Percentiles rank a stretch among this genome's conserved stretches.
These are phyloP conservation scores for Procavia capensis DNA, from an alignment of 2,113 vertebrate species.

Conservation along the genomic window DNA sequence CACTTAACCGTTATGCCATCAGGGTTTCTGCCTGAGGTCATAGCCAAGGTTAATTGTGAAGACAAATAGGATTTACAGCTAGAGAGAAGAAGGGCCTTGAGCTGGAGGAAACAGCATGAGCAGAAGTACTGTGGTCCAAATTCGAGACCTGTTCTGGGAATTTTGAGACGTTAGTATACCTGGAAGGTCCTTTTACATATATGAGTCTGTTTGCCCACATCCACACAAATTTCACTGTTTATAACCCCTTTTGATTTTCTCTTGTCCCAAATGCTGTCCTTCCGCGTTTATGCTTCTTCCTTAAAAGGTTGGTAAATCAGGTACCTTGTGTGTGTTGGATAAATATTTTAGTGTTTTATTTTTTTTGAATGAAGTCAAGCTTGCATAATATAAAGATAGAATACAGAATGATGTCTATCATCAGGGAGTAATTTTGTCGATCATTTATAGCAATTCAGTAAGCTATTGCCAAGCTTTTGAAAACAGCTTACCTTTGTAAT, in stretches of 20 bases:
- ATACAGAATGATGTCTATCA: background rate
- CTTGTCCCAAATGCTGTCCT: background rate
- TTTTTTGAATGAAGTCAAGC: background rate
- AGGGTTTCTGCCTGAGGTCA: background rate
- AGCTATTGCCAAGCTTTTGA: background rate
- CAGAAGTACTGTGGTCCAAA: background rate
- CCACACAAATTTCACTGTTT: background rate
- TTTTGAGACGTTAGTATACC: background rate
- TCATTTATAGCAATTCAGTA: slow-evolving; percentile 28
- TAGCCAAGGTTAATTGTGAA: background rate
- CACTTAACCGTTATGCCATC: too few relatives aligned
- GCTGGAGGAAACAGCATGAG: background rate
- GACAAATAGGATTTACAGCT: background rate
- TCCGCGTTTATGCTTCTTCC: background rate
- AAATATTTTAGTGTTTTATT: slow-evolving; percentile 17
- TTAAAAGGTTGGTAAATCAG: background rate
- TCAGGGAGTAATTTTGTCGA: background rate
- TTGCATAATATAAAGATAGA: slow-evolving; percentile 16
- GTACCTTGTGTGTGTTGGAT: background rate
- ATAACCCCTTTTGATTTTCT: background rate
- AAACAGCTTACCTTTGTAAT: background rate
- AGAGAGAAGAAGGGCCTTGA: background rate
- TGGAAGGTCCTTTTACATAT: background rate
- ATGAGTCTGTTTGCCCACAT: background rate
- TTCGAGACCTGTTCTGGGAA: background rate